Conservation (phyloP, 2,113 vertebrate genomes). For the Phalacrocorax brasilianus region DNA sequence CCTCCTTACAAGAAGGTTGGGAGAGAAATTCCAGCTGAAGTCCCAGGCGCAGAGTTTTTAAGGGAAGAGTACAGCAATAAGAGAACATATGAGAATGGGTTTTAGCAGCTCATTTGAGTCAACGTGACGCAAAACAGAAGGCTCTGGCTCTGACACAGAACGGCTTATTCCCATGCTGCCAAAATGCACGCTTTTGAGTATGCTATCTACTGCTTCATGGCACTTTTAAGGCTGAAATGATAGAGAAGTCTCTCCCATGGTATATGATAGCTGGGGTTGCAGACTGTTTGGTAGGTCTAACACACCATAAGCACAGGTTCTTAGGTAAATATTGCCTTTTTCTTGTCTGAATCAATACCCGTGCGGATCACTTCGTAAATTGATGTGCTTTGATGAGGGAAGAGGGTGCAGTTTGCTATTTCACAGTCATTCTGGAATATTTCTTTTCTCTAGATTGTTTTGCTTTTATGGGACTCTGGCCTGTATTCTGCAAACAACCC, state of each 20-base stretch:
- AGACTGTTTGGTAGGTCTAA: conserved; percentile 16
- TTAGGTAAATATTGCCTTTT: conserved; percentile 58
- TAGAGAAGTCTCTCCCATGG: background rate
- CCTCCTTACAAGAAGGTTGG: background rate
- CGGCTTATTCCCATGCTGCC: conserved; percentile 18
- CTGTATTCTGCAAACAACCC: conserved; percentile 23
- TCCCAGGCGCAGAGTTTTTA: background rate
- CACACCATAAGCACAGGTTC: conserved; percentile 6
- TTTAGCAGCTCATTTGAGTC: background rate
- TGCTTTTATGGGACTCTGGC: conserved; percentile 50
- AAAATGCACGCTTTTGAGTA: background rate
- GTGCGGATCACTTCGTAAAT: conserved; percentile 5
- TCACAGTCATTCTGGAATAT: conserved; percentile 42
- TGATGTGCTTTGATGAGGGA: conserved; percentile 20
- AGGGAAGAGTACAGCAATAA: background rate
- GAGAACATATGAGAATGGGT: background rate
- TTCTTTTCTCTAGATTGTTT: conserved; percentile 35
- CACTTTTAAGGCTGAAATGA: conserved; percentile 12
- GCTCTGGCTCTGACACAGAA: conserved; percentile 4
- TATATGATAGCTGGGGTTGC: background rate
- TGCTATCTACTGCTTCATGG: background rate
- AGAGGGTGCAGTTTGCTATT: conserved; percentile 47
- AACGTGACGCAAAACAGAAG: background rate
- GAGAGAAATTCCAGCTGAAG: background rate
- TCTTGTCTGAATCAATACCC: conserved; percentile 22